These are phyloP conservation scores for Alectura lathami DNA, from an alignment of 2,113 vertebrate genomes.

Conservation along the genomic window DNA sequence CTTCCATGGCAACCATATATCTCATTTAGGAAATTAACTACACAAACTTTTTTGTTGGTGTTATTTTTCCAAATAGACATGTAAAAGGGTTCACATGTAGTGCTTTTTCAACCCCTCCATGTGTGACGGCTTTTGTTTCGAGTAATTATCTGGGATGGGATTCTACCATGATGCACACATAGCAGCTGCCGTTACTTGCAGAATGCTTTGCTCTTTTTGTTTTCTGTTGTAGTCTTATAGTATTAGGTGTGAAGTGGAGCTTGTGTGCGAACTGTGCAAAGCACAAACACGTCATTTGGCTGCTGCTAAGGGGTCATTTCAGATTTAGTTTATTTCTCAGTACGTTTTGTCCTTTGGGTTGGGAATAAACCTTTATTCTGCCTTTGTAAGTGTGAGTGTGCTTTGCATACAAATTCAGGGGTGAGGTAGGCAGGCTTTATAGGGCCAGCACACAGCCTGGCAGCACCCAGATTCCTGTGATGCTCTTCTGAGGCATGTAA, in stretches of 20 bases:
- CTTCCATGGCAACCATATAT: conserved; percentile 55
- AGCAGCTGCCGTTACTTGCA: neutral
- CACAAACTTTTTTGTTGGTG: neutral
- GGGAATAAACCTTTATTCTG: conserved; percentile 9
- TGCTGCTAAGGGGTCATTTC: neutral
- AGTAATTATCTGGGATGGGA: neutral
- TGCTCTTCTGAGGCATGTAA: neutral
- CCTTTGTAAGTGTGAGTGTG: neutral
- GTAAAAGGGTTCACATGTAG: neutral
- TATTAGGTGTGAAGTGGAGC: neutral
- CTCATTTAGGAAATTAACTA: conserved; percentile 43
- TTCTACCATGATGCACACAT: neutral
- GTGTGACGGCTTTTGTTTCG: conserved; percentile 11
- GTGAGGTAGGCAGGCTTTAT: neutral
- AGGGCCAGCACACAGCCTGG: neutral
- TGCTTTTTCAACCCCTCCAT: neutral
- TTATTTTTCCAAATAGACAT: conserved; percentile 21
- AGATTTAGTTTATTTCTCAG: neutral
- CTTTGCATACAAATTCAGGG: neutral
- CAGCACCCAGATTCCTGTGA: neutral
- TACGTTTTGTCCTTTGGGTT: conserved; percentile 14
- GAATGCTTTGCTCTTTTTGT: neutral
- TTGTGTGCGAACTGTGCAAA: neutral
- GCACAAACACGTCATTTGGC: neutral
- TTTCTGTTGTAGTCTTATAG: neutral